Evolutionary conservation across 2,113 vertebrate species (phyloP).

Genomic region (Pachypanchax playfairii): DNA sequence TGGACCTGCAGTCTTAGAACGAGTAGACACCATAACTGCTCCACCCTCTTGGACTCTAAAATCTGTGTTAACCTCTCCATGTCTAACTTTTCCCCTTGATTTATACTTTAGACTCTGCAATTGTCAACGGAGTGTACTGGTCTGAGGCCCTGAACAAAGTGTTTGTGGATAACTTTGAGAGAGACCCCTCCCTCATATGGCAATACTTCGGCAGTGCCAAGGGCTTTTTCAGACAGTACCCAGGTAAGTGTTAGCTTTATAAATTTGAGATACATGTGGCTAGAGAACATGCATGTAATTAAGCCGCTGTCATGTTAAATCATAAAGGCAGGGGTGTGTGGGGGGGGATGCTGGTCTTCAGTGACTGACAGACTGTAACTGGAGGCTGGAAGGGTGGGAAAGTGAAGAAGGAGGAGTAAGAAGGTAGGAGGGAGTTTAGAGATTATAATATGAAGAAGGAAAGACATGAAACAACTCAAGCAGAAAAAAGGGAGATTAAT

Average conservation of each 20-base stretch:
- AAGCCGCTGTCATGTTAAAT: conserved; percentile 46
- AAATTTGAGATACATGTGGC: neutral
- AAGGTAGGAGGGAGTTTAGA: neutral
- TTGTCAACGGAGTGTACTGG: conserved; percentile 97
- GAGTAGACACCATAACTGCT: conserved; percentile 5
- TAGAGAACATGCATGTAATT: conserved; percentile 51
- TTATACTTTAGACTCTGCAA: conserved; percentile 87
- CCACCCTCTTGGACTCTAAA: neutral
- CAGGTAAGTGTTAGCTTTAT: conserved; percentile 82
- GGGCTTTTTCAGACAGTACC: conserved; percentile 98
- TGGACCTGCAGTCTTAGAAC: conserved; percentile 10
- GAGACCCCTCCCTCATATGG: conserved; percentile 97
- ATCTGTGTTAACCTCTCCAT: conserved; percentile 2
- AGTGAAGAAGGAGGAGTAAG: neutral
- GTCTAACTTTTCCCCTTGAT: neutral
- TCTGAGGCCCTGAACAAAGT: conserved; percentile 98
- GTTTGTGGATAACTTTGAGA: conserved; percentile 97
- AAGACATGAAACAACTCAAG: too few relatives aligned
- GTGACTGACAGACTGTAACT: conserved; percentile 41
- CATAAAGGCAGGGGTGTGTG: conserved; percentile 12
- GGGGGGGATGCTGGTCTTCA: conserved; percentile 27
- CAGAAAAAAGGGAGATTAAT: too few relatives aligned
- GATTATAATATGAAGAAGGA: conserved; percentile 7
- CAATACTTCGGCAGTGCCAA: conserved; percentile 99
- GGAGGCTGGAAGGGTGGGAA: conserved; percentile 10